Percentiles rank a stretch among this genome's conserved stretches.
Conservation (phyloP, 2,113 vertebrate species). For the Nestor notabilis region DNA sequence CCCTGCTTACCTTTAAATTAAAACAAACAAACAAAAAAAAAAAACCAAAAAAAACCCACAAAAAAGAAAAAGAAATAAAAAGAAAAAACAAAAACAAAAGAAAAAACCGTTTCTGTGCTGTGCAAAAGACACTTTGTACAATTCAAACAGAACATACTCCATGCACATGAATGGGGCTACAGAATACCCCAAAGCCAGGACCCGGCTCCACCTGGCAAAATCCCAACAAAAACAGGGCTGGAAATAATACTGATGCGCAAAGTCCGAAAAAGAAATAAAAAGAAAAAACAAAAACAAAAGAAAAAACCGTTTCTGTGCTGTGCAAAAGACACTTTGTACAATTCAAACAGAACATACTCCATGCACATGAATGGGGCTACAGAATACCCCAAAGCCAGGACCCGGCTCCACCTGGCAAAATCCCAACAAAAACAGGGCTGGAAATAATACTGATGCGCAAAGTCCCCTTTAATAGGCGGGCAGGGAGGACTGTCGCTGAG, state of each 20-base stretch:
- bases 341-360: slow-evolving; percentile 71
- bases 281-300: neutral
- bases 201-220: slow-evolving; percentile 11
- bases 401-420: slow-evolving; percentile 11
- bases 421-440: slow-evolving; percentile 52
- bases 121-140: slow-evolving; percentile 73
- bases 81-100: neutral
- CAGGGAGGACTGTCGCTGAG: slow-evolving; percentile 43
- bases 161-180: slow-evolving; percentile 25
- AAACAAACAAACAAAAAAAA: neutral
- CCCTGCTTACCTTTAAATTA: slow-evolving; percentile 44
- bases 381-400: neutral
- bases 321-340: slow-evolving; percentile 73
- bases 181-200: neutral
- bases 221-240: slow-evolving; percentile 52
- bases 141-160: slow-evolving; percentile 71
- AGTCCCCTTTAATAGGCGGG: slow-evolving; percentile 36
- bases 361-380: slow-evolving; percentile 25
- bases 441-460: slow-evolving; percentile 71
- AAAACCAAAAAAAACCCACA: neutral
- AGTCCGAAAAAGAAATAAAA: neutral
- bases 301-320: slow-evolving; percentile 39
- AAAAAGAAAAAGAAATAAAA: neutral
- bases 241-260: slow-evolving; percentile 71
- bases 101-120: slow-evolving; percentile 39